Percentiles rank a stretch among this genome's conserved stretches.
These are phyloP conservation scores for Empidonax traillii DNA, from an alignment of 2,113 vertebrate species.

Conservation along the genomic window DNA sequence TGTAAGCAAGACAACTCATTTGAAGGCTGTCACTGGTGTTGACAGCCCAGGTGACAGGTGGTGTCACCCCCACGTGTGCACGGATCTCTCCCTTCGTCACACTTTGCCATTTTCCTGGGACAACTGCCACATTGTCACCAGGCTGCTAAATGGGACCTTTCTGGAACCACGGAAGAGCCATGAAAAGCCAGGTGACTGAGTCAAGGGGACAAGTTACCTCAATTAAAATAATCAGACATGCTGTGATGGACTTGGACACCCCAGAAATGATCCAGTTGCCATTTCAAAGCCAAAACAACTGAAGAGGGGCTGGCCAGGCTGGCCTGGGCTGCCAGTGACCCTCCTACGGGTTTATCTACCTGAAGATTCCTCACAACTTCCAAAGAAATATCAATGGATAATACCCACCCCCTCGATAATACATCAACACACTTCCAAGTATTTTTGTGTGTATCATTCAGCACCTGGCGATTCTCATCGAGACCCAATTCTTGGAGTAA, in stretches of 20 bases:
- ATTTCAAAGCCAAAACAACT: background rate
- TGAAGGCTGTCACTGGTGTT: background rate
- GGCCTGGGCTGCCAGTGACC: too few species aligned
- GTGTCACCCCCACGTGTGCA: background rate
- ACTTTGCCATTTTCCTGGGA: background rate
- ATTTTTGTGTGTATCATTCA: background rate
- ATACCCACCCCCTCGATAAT: fast-evolving
- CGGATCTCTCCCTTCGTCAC: background rate
- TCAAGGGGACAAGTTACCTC: background rate
- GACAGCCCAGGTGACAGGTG: background rate
- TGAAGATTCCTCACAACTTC: background rate
- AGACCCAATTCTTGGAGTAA: background rate
- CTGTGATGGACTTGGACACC: background rate
- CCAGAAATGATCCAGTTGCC: background rate
- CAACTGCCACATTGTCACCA: background rate
- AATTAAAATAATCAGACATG: background rate
- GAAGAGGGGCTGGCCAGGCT: background rate
- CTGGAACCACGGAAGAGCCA: background rate
- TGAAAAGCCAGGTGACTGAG: background rate
- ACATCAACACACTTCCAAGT: background rate
- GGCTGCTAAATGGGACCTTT: background rate
- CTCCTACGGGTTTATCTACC: background rate
- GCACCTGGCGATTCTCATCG: background rate
- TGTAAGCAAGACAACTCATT: background rate
- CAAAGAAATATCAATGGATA: background rate